phyloP scores from a whole-genome alignment of 2,113 vertebrate genomes.

The Neolamprologus tretocephalus region DNA sequence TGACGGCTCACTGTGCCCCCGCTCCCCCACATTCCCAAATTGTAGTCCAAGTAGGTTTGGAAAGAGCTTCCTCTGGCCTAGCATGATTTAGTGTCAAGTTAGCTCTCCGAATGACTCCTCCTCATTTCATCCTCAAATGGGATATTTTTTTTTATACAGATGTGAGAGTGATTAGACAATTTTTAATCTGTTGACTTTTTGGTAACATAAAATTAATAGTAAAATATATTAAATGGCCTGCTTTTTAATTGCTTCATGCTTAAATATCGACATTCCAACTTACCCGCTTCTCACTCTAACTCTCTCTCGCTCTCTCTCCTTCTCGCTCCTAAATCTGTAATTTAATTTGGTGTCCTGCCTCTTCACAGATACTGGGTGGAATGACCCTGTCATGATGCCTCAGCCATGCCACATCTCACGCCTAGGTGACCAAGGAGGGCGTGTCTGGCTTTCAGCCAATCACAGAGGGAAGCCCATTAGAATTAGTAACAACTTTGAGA shows the following conservation, averaged over 20 bases:
- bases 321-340: neutral
- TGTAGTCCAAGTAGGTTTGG: constrained; percentile 60
- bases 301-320: neutral
- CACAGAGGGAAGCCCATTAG: constrained; percentile 44
- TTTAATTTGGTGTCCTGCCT: neutral
- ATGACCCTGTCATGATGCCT: constrained; percentile 68
- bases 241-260: neutral
- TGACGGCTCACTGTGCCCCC: constrained; percentile 13
- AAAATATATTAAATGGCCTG: neutral
- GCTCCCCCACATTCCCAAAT: constrained; percentile 50
- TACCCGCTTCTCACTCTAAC: neutral
- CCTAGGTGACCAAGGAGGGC: constrained; percentile 57
- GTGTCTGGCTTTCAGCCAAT: constrained; percentile 49
- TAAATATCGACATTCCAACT: neutral
- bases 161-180: too few relatives aligned
- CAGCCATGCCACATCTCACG: constrained; percentile 24
- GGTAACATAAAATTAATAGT: neutral
- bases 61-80: constrained; percentile 2
- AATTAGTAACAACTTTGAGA: constrained; percentile 34
- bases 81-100: neutral
- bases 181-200: neutral
- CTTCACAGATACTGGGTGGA: constrained; percentile 43
- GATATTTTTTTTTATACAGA: neutral
- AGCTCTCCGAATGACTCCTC: neutral
- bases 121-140: neutral